These are phyloP conservation scores for Polyodon spathula DNA, from an alignment of 2,113 vertebrate genomes.

Conservation along the genomic window DNA sequence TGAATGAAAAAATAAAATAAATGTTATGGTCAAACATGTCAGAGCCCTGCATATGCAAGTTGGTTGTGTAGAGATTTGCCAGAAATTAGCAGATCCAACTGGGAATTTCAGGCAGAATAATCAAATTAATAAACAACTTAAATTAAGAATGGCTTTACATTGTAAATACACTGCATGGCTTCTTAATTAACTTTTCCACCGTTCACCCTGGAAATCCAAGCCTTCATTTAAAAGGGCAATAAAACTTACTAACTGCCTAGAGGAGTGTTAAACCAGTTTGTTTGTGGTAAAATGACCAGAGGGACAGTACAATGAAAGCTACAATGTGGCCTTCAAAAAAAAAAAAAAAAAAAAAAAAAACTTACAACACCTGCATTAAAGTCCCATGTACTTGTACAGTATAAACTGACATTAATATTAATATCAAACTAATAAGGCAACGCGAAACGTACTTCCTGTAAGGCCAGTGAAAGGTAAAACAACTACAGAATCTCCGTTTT, in stretches of 20 bases:
- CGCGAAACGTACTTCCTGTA: conserved; percentile 23
- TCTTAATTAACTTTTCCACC: not conserved
- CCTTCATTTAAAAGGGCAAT: conserved; percentile 8
- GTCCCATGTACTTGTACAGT: not conserved
- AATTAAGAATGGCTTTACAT: too few species aligned
- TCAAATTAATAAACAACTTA: too few species aligned
- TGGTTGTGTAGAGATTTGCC: too few species aligned
- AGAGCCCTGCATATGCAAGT: too few species aligned
- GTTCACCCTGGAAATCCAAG: not conserved
- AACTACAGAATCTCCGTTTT: conserved; percentile 16
- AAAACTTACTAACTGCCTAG: conserved; percentile 1
- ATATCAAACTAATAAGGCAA: not conserved
- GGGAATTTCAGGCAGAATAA: too few species aligned
- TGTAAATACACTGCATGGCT: not conserved
- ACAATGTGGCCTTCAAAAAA: not conserved
- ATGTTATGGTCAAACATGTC: not conserved
- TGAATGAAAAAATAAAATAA: not conserved
- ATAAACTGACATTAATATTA: not conserved
- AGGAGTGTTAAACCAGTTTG: not conserved
- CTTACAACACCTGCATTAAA: too few species aligned
- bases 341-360: not conserved
- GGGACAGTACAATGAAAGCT: not conserved
- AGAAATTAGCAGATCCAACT: too few species aligned
- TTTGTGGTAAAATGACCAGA: not conserved
- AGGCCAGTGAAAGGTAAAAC: conserved; percentile 32